These are phyloP conservation scores for Oostethus manadensis DNA, from an alignment of 2,113 vertebrate species.

Conservation along the genomic window DNA sequence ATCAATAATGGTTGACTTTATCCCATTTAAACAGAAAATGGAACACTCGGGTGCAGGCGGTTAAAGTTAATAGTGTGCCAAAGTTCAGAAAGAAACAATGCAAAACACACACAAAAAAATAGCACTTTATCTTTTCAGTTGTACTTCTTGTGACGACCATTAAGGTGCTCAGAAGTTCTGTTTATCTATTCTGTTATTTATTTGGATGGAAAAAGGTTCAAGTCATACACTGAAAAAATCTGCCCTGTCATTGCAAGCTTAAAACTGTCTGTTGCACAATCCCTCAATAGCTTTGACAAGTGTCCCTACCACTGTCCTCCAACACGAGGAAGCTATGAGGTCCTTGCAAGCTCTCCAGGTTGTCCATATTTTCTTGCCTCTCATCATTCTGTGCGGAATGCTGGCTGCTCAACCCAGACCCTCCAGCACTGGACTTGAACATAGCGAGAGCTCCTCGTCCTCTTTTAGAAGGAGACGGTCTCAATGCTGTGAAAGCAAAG, in stretches of 20 bases:
- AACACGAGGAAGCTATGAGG: slow-evolving; percentile 80
- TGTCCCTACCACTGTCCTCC: slow-evolving; percentile 81
- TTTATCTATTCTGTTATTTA: not conserved
- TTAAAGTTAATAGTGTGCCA: slow-evolving; percentile 8
- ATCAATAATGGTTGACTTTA: slow-evolving; percentile 13
- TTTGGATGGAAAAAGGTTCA: not conserved
- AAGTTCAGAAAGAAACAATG: not conserved
- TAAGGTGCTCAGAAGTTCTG: not conserved
- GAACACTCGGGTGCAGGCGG: slow-evolving; percentile 5
- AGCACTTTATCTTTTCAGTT: slow-evolving; percentile 1
- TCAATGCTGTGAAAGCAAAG: slow-evolving; percentile 75
- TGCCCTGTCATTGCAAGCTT: not conserved
- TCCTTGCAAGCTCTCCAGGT: slow-evolving; percentile 75
- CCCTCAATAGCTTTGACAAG: not conserved
- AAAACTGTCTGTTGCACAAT: not conserved
- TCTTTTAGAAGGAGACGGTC: slow-evolving; percentile 92
- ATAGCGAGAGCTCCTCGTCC: slow-evolving; percentile 79
- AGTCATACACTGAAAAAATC: no score
- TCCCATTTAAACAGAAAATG: slow-evolving; percentile 24
- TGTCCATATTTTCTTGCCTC: slow-evolving; percentile 76
- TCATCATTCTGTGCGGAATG: slow-evolving; percentile 81
- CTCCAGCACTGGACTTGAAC: slow-evolving; percentile 75
- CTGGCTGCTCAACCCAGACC: slow-evolving; percentile 75
- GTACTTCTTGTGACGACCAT: not conserved
- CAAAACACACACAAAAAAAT: not conserved